phyloP scores from a whole-genome alignment of 2,888 invertebrate genomes.

The Amblyjoppa proteus region DNA sequence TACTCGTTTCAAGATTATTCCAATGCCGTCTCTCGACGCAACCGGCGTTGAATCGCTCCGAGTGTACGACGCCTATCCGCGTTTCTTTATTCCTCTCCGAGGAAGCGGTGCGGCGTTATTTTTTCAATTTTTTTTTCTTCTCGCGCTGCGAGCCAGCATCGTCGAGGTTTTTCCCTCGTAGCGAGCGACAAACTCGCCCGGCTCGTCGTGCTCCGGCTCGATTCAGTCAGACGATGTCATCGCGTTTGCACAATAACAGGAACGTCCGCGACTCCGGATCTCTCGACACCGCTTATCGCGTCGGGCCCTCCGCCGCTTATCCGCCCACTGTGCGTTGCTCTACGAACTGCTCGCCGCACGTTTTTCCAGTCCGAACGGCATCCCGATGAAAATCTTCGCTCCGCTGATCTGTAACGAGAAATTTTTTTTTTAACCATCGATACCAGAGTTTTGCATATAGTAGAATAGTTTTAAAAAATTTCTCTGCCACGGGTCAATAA shows the following conservation, averaged over 20 bases:
- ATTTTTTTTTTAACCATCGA: no score
- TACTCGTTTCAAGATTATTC: neutral
- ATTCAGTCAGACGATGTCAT: conserved; percentile 26
- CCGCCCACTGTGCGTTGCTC: conserved; percentile 21
- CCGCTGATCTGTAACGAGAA: neutral
- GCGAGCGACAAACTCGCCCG: neutral
- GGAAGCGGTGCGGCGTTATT: no score
- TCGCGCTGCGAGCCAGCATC: neutral
- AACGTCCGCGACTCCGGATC: conserved; percentile 18
- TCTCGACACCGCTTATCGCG: conserved; percentile 19
- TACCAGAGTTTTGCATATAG: no score
- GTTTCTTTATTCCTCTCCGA: neutral
- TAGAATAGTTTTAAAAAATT: no score
- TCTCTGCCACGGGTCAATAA: no score
- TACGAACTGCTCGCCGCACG: neutral
- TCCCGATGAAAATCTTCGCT: neutral
- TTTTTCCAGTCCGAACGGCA: neutral
- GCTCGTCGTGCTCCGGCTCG: neutral
- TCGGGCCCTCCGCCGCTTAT: conserved; percentile 24
- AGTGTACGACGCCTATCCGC: neutral
- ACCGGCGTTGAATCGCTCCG: neutral
- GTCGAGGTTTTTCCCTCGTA: neutral
- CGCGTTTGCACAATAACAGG: neutral
- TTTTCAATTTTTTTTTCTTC: neutral
- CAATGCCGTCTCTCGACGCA: neutral